Evolutionary conservation across 2,113 vertebrate genomes (phyloP).

Genomic region (Corydoras maculifer): DNA sequence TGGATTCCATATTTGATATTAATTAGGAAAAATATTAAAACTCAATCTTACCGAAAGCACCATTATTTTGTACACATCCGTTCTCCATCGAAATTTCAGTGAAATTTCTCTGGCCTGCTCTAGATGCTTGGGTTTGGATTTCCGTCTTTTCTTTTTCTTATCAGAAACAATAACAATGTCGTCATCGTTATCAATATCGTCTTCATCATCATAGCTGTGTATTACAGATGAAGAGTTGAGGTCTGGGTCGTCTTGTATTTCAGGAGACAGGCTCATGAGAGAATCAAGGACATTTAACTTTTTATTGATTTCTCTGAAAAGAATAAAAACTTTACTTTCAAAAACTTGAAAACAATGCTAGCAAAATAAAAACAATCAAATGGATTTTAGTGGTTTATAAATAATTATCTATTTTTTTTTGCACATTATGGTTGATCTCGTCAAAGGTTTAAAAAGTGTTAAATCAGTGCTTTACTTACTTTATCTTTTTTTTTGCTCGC

Average conservation of each 20-base stretch:
- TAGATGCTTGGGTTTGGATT: not conserved
- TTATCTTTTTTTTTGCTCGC: slow-evolving; percentile 44
- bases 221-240: not conserved
- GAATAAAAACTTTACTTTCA: not conserved
- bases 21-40: not conserved
- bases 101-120: slow-evolving; percentile 48
- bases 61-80: slow-evolving; percentile 57
- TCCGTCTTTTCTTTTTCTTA: not conserved
- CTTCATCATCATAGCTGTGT: slow-evolving; percentile 30
- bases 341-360: not conserved
- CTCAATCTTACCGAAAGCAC: slow-evolving; percentile 56
- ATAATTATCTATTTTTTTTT: not conserved
- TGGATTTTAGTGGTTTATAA: not conserved
- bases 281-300: slow-evolving; percentile 51
- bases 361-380: not conserved
- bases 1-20: not conserved
- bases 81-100: slow-evolving; percentile 63
- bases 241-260: not conserved
- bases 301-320: slow-evolving; percentile 55
- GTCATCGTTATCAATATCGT: slow-evolving; percentile 32
- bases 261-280: slow-evolving; percentile 44
- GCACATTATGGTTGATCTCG: too few species aligned
- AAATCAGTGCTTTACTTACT: slow-evolving; percentile 41
- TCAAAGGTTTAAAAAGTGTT: too few species aligned
- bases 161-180: slow-evolving; percentile 35